These are phyloP conservation scores for Erebia aethiops DNA, from an alignment of 2,888 invertebrate genomes.

Conservation along the genomic window DNA sequence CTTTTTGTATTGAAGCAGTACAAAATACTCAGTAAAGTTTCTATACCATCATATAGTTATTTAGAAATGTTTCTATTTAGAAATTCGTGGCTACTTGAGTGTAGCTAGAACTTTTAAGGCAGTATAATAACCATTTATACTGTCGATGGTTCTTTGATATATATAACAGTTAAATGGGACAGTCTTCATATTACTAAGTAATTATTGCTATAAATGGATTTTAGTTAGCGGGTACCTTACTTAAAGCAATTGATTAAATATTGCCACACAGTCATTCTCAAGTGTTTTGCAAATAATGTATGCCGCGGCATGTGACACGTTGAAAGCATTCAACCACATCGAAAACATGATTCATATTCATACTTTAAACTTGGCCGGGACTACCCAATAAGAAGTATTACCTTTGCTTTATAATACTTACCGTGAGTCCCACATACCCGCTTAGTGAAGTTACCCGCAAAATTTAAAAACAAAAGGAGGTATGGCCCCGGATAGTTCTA, in stretches of 20 bases:
- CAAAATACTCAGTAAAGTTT: constrained; percentile 6
- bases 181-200: too few species aligned
- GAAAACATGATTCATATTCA: not conserved
- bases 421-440: too few species aligned
- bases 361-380: not conserved
- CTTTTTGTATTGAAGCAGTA: constrained; percentile 28
- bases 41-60: not conserved
- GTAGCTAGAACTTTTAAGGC: too few species aligned
- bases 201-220: not conserved
- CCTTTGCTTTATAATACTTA: too few species aligned
- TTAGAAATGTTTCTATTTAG: not conserved
- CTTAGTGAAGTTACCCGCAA: too few species aligned
- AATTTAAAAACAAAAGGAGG: too few species aligned
- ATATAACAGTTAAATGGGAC: too few species aligned
- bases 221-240: not conserved
- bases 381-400: too few species aligned
- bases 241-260: constrained; percentile 3
- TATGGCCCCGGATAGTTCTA: too few species aligned
- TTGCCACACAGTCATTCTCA: not conserved
- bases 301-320: not conserved
- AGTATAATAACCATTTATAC: too few species aligned
- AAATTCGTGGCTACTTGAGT: too few species aligned
- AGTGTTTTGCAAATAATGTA: constrained; percentile 24
- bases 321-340: constrained; percentile 2
- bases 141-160: too few species aligned